phyloP scores from a whole-genome alignment of 2,113 vertebrate species.

The Corvus moneduloides region DNA sequence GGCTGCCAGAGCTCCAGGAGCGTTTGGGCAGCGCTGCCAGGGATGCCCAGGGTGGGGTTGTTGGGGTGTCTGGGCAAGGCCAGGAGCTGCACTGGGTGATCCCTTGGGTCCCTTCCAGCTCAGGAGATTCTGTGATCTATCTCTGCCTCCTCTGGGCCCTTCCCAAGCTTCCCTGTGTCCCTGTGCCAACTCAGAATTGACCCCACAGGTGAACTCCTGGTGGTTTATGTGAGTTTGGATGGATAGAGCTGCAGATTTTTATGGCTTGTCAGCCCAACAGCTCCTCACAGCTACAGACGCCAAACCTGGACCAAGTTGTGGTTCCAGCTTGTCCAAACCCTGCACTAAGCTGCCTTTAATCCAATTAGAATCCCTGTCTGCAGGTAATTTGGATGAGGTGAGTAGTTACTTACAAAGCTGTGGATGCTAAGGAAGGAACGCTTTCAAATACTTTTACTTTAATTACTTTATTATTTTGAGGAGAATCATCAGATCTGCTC shows the following conservation, averaged over 20 bases:
- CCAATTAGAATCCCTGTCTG: neutral
- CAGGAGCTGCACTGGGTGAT: accelerated
- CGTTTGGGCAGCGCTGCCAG: accelerated
- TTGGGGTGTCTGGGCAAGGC: neutral
- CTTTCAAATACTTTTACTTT: conserved; percentile 4
- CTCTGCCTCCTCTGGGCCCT: neutral
- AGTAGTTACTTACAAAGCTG: neutral
- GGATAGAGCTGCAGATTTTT: neutral
- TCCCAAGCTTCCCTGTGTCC: neutral
- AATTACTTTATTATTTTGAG: conserved; percentile 29
- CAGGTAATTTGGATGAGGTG: neutral
- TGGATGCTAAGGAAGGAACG: neutral
- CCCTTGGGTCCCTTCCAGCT: too few species aligned
- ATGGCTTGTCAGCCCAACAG: neutral
- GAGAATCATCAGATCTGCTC: conserved; percentile 2
- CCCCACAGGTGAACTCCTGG: neutral
- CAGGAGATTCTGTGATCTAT: neutral
- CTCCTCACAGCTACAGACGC: neutral
- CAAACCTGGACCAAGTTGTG: neutral
- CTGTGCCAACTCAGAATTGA: neutral
- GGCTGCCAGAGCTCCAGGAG: neutral
- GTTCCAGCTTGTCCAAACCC: neutral
- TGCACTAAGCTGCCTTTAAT: neutral
- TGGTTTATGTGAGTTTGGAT: neutral
- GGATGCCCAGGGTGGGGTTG: neutral